phyloP scores from a whole-genome alignment of 2,113 vertebrate species.

The Jacana jacana region DNA sequence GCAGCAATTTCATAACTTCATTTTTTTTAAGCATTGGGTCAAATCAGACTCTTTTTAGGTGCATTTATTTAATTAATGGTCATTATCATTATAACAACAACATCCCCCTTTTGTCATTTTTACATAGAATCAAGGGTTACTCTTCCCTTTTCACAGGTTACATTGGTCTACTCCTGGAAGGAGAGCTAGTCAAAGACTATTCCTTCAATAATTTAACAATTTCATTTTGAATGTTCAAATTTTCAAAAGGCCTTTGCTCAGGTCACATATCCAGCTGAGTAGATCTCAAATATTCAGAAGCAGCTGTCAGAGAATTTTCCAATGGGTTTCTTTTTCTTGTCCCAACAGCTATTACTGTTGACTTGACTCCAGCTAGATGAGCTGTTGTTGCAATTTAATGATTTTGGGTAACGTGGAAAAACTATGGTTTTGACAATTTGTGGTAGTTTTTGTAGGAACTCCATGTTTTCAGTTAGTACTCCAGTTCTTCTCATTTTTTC shows the following conservation, averaged over 20 bases:
- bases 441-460: not conserved
- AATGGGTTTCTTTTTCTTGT: not conserved
- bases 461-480: not conserved
- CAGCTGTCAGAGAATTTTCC: constrained; percentile 35
- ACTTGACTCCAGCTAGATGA: not conserved
- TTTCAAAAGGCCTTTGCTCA: not conserved
- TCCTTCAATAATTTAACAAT: not conserved
- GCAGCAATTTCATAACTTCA: not conserved
- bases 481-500: not conserved
- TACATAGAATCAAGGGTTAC: not conserved
- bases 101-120: not conserved
- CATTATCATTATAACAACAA: not conserved
- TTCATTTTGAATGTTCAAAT: not conserved
- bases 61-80: not conserved
- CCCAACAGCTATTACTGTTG: not conserved
- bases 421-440: not conserved
- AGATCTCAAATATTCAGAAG: constrained; percentile 22
- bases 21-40: not conserved
- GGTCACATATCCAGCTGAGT: not conserved
- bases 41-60: not conserved
- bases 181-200: not conserved
- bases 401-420: constrained; percentile 22
- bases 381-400: not conserved
- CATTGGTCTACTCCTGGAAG: not conserved
- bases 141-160: not conserved